These are phyloP conservation scores for Trachemys scripta DNA, from an alignment of 2,113 vertebrate species.

Conservation along the genomic window DNA sequence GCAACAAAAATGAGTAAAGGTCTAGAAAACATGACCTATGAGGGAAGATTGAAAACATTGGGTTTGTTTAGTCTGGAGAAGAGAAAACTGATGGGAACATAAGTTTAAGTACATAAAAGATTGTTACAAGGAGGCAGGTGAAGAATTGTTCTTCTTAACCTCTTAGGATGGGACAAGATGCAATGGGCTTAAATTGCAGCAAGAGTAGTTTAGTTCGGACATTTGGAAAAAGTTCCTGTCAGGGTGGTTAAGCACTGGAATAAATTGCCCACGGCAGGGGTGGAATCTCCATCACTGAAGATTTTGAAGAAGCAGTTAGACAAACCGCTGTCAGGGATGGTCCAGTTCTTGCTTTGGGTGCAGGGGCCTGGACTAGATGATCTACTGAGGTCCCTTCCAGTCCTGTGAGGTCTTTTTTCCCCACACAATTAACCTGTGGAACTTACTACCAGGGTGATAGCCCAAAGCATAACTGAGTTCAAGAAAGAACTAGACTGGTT, in stretches of 20 bases:
- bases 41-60: not conserved
- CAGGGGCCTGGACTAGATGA: not conserved
- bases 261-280: rapidly evolving
- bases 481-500: not conserved
- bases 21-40: not conserved
- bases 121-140: not conserved
- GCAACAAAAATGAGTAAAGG: not conserved
- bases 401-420: not conserved
- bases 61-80: not conserved
- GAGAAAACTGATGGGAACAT: too few species aligned
- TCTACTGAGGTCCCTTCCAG: rapidly evolving
- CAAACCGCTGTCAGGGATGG: not conserved
- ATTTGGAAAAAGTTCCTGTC: not conserved
- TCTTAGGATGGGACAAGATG: not conserved
- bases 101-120: not conserved
- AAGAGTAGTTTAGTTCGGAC: not conserved
- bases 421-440: not conserved
- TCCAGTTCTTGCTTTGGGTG: not conserved
- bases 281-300: not conserved
- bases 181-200: not conserved
- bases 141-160: not conserved
- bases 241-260: not conserved
- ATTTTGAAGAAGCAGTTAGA: not conserved
- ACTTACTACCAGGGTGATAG: not conserved
- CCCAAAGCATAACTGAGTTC: not conserved